These are phyloP conservation scores for Chalcosyrphus nemorum DNA, from an alignment of 2,888 invertebrate species.

Conservation along the genomic window DNA sequence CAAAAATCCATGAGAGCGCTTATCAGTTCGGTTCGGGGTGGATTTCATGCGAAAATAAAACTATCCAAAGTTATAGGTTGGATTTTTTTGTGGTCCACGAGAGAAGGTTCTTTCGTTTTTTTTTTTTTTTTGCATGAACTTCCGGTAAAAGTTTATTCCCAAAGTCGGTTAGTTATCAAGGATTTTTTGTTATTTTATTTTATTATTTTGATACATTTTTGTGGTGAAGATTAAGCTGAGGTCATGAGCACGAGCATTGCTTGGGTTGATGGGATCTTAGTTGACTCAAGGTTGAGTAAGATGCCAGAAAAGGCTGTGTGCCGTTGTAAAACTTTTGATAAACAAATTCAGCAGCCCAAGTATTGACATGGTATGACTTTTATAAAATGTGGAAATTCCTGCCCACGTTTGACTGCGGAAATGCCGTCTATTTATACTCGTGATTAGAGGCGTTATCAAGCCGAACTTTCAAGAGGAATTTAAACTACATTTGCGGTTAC, in stretches of 20 bases:
- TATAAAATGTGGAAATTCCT: not conserved
- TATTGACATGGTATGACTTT: not conserved
- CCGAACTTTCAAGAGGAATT: not conserved
- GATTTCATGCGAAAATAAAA: not conserved
- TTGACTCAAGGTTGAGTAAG: not conserved
- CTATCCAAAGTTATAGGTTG: constrained; percentile 7
- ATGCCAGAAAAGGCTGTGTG: not conserved
- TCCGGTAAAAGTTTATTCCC: constrained; percentile 25
- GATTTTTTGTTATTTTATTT: not conserved
- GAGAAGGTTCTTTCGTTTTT: constrained; percentile 10
- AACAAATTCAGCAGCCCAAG: not conserved
- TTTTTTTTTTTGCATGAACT: constrained; percentile 15
- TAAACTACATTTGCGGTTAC: too few species aligned
- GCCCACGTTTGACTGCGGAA: not conserved
- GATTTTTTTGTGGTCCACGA: constrained; percentile 42
- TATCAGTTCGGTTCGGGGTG: constrained; percentile 13
- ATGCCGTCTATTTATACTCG: not conserved
- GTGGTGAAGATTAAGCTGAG: not conserved
- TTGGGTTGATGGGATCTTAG: not conserved
- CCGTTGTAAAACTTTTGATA: too few species aligned
- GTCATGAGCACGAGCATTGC: not conserved
- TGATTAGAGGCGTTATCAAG: not conserved
- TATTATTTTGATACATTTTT: not conserved
- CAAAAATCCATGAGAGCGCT: constrained; percentile 14
- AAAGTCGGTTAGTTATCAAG: constrained; percentile 9